These are phyloP conservation scores for Torymus auratus DNA, from an alignment of 2,888 invertebrate species.

Conservation along the genomic window DNA sequence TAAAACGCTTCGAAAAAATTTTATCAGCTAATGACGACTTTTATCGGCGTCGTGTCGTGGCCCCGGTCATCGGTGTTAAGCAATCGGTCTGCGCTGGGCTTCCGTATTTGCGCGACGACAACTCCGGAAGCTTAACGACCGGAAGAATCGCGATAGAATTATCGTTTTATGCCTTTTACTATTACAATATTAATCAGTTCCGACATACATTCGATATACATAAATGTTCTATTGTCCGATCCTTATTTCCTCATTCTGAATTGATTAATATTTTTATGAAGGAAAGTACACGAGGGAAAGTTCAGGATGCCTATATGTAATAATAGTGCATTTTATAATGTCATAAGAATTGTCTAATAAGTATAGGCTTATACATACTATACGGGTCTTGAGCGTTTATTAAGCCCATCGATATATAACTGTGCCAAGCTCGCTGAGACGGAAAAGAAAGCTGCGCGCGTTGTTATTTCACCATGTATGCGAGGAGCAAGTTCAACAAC, in stretches of 20 bases:
- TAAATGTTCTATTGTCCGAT: no score
- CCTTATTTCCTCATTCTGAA: no score
- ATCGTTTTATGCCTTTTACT: neutral
- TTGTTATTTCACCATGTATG: slow-evolving; percentile 7
- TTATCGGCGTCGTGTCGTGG: neutral
- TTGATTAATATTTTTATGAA: no score
- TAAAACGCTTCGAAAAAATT: no score
- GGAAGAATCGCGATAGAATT: slow-evolving; percentile 4
- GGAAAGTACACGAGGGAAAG: no score
- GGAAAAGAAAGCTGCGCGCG: slow-evolving; percentile 46
- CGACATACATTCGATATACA: no score
- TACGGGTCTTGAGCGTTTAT: neutral
- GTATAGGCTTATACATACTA: no score
- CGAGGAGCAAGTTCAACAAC: slow-evolving; percentile 37
- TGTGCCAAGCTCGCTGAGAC: neutral
- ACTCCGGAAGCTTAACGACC: slow-evolving; percentile 4
- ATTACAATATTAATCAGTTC: neutral
- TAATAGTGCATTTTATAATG: no score
- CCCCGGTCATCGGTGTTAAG: slow-evolving; percentile 4
- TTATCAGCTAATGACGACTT: no score
- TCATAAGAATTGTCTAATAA: no score
- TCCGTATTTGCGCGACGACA: slow-evolving; percentile 5
- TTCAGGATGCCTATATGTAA: no score
- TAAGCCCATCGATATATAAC: slow-evolving; percentile 32
- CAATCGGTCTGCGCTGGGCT: slow-evolving; percentile 15